Evolutionary conservation across 2,797 vertebrate species (phyloP).

Genomic region (Meda fulgida): DNA sequence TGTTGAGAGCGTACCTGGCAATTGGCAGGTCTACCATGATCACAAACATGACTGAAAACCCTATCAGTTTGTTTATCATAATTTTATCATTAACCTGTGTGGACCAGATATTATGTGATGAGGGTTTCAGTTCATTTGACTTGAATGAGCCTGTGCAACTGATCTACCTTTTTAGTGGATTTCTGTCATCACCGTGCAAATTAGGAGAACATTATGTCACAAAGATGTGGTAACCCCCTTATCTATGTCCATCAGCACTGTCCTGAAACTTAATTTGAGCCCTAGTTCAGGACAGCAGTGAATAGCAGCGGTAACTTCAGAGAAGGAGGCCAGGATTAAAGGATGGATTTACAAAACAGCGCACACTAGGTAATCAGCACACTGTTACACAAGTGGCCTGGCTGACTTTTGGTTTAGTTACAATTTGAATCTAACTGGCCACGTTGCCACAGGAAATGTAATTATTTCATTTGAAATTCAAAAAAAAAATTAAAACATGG

Average conservation of each 20-base stretch:
- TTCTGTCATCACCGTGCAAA: conserved; percentile 38
- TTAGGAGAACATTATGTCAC: conserved; percentile 19
- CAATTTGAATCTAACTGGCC: not conserved
- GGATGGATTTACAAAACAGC: conserved; percentile 20
- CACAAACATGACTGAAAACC: conserved; percentile 75
- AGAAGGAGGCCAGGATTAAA: conserved; percentile 8
- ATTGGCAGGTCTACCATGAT: conserved; percentile 60
- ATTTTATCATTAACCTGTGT: not conserved
- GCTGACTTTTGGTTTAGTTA: not conserved
- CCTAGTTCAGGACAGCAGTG: conserved; percentile 8
- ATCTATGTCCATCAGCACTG: conserved; percentile 36
- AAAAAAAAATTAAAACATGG: not conserved
- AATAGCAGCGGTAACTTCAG: conserved; percentile 12
- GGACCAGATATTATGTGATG: not conserved
- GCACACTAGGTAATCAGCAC: conserved; percentile 11
- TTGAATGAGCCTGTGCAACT: conserved; percentile 5
- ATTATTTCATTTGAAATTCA: not conserved
- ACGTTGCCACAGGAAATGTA: not conserved
- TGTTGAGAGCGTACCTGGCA: conserved; percentile 76
- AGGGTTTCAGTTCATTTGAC: conserved; percentile 8
- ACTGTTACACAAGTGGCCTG: conserved; percentile 35
- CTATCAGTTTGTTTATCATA: not conserved
- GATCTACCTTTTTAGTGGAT: conserved; percentile 30
- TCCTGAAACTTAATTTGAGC: conserved; percentile 25
- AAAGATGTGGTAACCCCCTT: conserved; percentile 3